Base-by-base conservation (phyloP, 2,113 vertebrate species). In the Chinchilla lanigera region DNA sequence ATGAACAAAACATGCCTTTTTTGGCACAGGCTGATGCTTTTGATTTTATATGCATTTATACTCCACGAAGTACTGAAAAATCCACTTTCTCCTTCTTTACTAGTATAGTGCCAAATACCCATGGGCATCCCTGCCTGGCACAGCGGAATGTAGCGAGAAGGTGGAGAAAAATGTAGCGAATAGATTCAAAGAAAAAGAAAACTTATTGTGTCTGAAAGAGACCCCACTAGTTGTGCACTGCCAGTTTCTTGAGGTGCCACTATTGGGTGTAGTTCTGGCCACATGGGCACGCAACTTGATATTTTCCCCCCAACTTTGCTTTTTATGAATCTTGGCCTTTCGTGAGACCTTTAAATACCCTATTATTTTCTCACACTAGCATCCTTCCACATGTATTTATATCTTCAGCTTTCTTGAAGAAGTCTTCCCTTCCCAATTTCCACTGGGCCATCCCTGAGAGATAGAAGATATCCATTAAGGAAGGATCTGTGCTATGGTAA, bases 31-130 rank as follows among this genome's bases (percentile, higher is more conserved):
- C 20, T 86, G 65, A 33, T 89, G 41, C 30, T 94, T 54, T 94
- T 92, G 80, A 58, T 78, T 95, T 96, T 80, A 35, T 52, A 83
- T 78, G 92, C 8, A 41, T 92, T 91, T 96, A 20, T 86, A 30
- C 56, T 63, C 41, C 75, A 28, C 60, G 17, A 86, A 93, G 17
- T 85, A 60, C 58, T 38, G 4, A 89, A 96, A 80, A 93, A 86
- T 65, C 61, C n/a, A 89, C 24, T 87, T 94, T 94, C 86, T 94
- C 41, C 11, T 91, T 50, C 33, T 91, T 93, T 86, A 33, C 50
- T 86, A 38, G 33, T 63, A 30, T 30, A 33, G 3, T 96, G 75
- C 75, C 60, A 95, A 58, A 81, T 96, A 96, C 78, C 91, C 41
- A 77, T 5, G 11, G 67, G 35, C 19, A 58, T 89, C 60, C 71